phyloP scores from a whole-genome alignment of 2,888 invertebrate species.

The Prosopocoilus inquinatus region DNA sequence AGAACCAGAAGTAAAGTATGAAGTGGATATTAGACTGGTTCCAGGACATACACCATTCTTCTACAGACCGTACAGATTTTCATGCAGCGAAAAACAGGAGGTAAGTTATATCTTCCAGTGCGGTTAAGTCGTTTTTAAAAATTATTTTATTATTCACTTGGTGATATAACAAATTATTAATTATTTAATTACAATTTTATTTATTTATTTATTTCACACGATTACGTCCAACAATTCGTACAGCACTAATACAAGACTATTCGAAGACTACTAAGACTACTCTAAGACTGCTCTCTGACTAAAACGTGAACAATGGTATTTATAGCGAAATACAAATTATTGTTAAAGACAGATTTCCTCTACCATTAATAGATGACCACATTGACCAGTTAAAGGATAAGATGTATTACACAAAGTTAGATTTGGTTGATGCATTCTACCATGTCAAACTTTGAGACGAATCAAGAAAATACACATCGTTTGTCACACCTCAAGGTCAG shows the following conservation, averaged over 20 bases:
- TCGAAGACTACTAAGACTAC: no score
- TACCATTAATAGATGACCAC: constrained; percentile 14
- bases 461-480: constrained; percentile 14
- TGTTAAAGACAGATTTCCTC: constrained; percentile 8
- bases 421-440: constrained; percentile 14
- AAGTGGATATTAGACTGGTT: not conserved
- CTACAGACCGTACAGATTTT: not conserved
- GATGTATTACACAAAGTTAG: constrained; percentile 8
- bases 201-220: no score
- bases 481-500: constrained; percentile 14
- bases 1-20: not conserved
- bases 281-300: no score
- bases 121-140: no score
- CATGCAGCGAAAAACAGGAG: not conserved
- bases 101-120: not conserved
- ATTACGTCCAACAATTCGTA: no score
- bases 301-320: no score
- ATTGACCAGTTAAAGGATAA: constrained; percentile 6
- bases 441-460: constrained; percentile 10
- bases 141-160: no score
- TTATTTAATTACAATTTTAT: no score
- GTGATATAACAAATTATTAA: no score
- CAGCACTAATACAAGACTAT: no score
- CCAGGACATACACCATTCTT: no score
- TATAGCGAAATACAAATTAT: no score